Percentiles rank a stretch among this genome's conserved stretches.
phyloP scores from a whole-genome alignment of 2,113 vertebrate genomes.

The Protobothrops mucrosquamatus region DNA sequence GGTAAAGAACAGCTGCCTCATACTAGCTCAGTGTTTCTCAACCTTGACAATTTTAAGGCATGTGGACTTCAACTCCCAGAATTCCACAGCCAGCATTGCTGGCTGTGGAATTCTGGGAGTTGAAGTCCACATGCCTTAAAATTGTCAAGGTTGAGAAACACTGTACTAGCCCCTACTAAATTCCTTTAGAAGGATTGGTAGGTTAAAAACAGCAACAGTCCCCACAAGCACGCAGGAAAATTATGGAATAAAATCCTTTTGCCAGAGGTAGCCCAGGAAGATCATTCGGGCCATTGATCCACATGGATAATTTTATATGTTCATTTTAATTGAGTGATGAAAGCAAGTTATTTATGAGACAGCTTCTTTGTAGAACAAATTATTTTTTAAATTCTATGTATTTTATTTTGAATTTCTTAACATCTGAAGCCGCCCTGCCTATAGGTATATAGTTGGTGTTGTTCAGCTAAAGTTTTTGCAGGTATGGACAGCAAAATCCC shows the following conservation, averaged over 20 bases:
- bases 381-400: not conserved
- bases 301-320: not conserved
- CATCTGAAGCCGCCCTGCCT: no score
- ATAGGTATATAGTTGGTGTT: not conserved
- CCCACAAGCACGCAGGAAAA: rapidly evolving
- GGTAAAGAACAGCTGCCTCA: no score
- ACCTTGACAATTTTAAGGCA: no score
- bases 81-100: no score
- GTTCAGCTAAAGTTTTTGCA: not conserved
- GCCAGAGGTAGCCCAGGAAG: not conserved
- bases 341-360: not conserved
- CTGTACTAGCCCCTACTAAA: not conserved
- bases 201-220: not conserved
- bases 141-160: no score
- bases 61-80: no score
- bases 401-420: not conserved
- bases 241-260: not conserved
- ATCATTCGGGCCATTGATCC: not conserved
- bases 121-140: no score
- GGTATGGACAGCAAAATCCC: not conserved
- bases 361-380: not conserved
- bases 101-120: no score
- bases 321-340: not conserved
- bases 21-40: no score
- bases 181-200: rapidly evolving